Evolutionary conservation across 2,113 vertebrate species (phyloP), one percentile per base, ranked within the genome.

Genomic region (Eleginops maclovinus): DNA sequence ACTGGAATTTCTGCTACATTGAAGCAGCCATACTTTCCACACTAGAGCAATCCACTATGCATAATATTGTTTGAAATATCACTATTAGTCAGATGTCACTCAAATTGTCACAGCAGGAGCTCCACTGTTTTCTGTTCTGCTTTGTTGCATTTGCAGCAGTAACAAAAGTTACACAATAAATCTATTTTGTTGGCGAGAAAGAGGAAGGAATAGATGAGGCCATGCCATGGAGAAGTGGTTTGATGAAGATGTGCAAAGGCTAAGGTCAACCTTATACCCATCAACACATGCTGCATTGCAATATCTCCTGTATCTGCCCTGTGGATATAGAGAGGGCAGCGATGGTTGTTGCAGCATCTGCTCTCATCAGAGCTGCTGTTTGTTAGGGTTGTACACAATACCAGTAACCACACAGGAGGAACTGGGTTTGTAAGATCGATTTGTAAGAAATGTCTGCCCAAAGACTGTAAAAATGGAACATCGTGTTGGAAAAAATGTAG

Each of bases 31-130:
- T 36, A 4, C 31, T 36, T 36, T 36, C 31, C 31, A 36, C 6
- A 36, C 31, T 36, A 7, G 31, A 36, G 31, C 31, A 8, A 36
- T 77, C 59, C 46, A 44, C 43, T 12, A 24, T 51, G 62, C 46
- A 46, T 72, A 81, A 56, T 66, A 75, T 78, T 78, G 59, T 79
- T 75, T 74, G 69, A 64, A 72, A 64, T 55, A 74, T 85, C 79
- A 74, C 74, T 76, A 59, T 81, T 82, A 77, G 74, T 65, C 60
- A 74, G 71, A 54, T 13, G 65, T 85, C 82, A 88, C 60, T 88
- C 84, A 87, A 21, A 81, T 13, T 69, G 80, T 74, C 75, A 63
- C 62, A 77, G 64, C 82, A 68, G 72, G 62, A 53, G 41, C 41
- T 41, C 65, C 5, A 59, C 68, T 75, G 60, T 79, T 86, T 81